Base-by-base conservation (phyloP, 2,888 invertebrate genomes). In the Oscheius sp. region DNA sequence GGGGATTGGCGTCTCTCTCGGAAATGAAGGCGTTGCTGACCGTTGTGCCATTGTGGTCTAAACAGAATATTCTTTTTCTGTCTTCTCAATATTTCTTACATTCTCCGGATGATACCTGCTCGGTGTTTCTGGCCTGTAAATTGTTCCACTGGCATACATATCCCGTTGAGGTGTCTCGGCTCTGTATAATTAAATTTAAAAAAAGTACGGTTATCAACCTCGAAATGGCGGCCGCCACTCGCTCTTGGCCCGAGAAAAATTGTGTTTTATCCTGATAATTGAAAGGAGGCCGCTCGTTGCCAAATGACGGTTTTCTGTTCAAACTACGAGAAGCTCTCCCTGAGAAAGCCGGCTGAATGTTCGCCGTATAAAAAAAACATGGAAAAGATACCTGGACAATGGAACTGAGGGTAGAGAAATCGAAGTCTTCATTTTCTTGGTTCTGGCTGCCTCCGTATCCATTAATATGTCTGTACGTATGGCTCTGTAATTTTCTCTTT, bases 1-100 rank as follows among this genome's bases (percentile, higher is more conserved):
- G 25, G 88, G 88, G 59, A 87, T 76, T 29, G 88, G 88, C 35
- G 87, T 86, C 66, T 82, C 84, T 29, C 84, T 94, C 75, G 96
- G 96, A 91, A 96, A 96, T 71, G 94, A 94, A 55, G 96, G 96
- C 25, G 96, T 96, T 89, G 94, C 94, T 29, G 95, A 94, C 75
- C 88, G 73, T 35, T 80, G 78, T n/a, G 73, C 63, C 18, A 78
- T 68, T 12, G 74, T 72, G 27, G 77, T 80, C 80, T 81, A 72
- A 55, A 76, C 70, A n/a, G 45, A 16, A 41, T 13, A 58, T 45
- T 64, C 18, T 45, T 9, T 35, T 3, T 9, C 35, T 9, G 3
- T 35, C 35, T 9, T 35, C 35, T n/a, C n/a, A 6, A 35, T 9
- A 35, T 35, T 35, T 9, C 70, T 56, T 9, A 77, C 81, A 74